Evolutionary conservation across 2,888 invertebrate genomes (phyloP), one percentile per base, ranked within the genome.

Genomic region (Agrochola lota): DNA sequence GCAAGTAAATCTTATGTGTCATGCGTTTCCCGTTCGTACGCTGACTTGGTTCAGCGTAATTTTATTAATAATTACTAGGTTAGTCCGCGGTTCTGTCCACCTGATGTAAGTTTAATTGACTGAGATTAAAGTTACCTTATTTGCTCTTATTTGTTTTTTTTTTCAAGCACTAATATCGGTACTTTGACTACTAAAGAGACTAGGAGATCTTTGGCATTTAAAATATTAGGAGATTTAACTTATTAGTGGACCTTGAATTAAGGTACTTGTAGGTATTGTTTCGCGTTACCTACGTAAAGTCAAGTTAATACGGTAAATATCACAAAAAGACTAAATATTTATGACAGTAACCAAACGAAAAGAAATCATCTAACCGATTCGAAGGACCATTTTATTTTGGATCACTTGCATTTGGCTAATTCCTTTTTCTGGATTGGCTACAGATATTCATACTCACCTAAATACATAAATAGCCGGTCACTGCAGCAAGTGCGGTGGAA

Each of bases 1-100:
- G 83, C 81, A 85, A 84, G 75, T 84, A 84, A 78, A 86, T 84
- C 84, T 74, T 73, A 84, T 68, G 69, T 86, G 84, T 83, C 86
- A 62, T 66, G 79, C 60, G 57, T 78, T 84, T 84, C 79, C 86
- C 86, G 84, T 83, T 86, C 73, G 11, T 43, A 49, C 55, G 63
- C 30, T 57, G 63, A 40, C 64, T 64, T 74, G n/a, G 8, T 57
- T 64, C 49, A 43, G 59, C 20, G 72, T 75, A 73, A 66, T 73
- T 71, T 59, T 75, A 83, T 75, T 78, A 76, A 75, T 75, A 85
- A 81, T 75, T 70, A 77, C 69, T 60, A 20, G 69, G 35, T 69
- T 68, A 69, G 57, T 57, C 17, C 59, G 43, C 43, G 68, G 11
- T 15, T 68, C 49, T 69, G 64, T 55, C 59, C 63, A 55, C 26